Evolutionary conservation across 2,797 vertebrate genomes (phyloP), one percentile per base, ranked within the genome.

Genomic region (Pelodytes ibericus): DNA sequence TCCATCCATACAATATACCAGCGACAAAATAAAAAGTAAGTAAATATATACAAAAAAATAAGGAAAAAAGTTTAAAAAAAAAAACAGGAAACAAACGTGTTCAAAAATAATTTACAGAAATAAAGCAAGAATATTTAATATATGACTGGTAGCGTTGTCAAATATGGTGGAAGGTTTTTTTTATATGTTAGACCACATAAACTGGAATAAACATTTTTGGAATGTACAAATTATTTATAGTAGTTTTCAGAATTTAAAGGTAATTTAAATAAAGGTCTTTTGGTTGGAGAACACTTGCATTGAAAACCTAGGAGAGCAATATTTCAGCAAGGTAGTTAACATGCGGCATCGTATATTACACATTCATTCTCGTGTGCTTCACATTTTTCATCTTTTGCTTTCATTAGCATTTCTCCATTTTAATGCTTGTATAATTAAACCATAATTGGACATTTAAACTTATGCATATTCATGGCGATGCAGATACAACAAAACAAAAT

Each of bases 371-470:
- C 77, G 84, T 75, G 86, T 86, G 10, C 80, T 74, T 75, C 49
- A 71, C 44, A 76, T 80, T 87, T 86, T 87, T 86, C 75, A 86
- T 81, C 76, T 75, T n/a, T 39, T 81, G 79, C 64, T 86, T 87
- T 87, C 81, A 81, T 82, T 87, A 89, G 81, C 81, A 84, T 84
- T 88, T 85, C 86, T 78, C 82, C 80, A 64, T 84, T 82, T 70
- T 89, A 90, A 87, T 89, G 81, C 83, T 60, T 86, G 41, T 77
- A 82, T 85, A 90, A 91, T 89, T 89, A 90, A 89, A 83, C 16
- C 4, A 77, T 87, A 88, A 89, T 90, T 82, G 81, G 57, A 84
- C 80, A 86, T 85, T 79, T 82, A 85, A 49, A 30, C 62, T 87
- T 86, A 89, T 89, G 75, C 84, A 83, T 88, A 87, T 89, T 89